Evolutionary conservation across 2,888 invertebrate genomes (phyloP).

Genomic region (Leptopilina myrica): DNA sequence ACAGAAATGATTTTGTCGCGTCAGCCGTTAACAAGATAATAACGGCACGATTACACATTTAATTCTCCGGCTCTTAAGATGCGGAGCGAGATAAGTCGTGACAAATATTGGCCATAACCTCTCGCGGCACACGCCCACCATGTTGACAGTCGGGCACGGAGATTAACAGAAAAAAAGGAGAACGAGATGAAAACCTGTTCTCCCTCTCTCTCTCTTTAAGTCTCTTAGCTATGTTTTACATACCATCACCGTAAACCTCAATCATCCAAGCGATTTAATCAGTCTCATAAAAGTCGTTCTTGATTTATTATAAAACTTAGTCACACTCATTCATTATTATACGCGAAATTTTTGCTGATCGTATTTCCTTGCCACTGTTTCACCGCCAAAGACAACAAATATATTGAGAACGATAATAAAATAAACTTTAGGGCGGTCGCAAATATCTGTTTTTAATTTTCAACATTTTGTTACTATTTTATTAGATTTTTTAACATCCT

Average conservation of each 20-base stretch:
- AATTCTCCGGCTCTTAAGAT: slow-evolving; percentile 70
- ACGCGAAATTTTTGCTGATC: not conserved
- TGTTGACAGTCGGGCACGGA: slow-evolving; percentile 60
- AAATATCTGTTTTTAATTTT: too few species aligned
- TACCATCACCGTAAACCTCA: slow-evolving; percentile 14
- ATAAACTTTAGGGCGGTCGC: too few species aligned
- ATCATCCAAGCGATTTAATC: slow-evolving; percentile 30
- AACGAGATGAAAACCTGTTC: slow-evolving; percentile 62
- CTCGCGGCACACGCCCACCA: slow-evolving; percentile 58
- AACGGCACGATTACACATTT: slow-evolving; percentile 71
- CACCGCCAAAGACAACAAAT: too few species aligned
- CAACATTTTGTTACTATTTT: too few species aligned
- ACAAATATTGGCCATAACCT: slow-evolving; percentile 74
- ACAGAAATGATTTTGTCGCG: slow-evolving; percentile 45
- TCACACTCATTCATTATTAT: not conserved
- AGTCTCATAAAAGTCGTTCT: not conserved
- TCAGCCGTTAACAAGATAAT: slow-evolving; percentile 72
- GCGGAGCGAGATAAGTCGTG: slow-evolving; percentile 70
- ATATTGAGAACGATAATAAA: too few species aligned
- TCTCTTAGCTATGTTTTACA: slow-evolving; percentile 54
- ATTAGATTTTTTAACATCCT: too few species aligned
- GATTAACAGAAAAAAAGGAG: slow-evolving; percentile 50
- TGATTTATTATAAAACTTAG: slow-evolving; percentile 3
- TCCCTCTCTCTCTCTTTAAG: slow-evolving; percentile 16
- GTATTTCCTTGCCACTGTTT: not conserved